A percentile compares a stretch with the other conserved stretches of the same genome.
Conservation (phyloP, 2,888 invertebrate species). For the Drosophila koepferae region DNA sequence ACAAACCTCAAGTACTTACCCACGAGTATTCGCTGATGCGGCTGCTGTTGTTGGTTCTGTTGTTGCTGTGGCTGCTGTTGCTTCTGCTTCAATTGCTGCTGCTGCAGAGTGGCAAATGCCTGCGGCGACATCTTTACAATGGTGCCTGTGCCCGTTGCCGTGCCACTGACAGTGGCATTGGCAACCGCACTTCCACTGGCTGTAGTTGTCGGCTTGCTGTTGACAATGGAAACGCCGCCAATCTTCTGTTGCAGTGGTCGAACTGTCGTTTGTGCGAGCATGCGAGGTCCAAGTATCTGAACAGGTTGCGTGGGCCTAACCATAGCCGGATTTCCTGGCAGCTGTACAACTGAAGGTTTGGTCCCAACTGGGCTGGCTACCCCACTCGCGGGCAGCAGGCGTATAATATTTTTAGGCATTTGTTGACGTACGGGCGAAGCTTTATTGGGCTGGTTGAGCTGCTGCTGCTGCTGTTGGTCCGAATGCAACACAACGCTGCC, state of each 20-base stretch:
- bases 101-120: constrained; percentile 82
- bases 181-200: constrained; percentile 28
- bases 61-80: constrained; percentile 40
- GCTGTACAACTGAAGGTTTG: constrained; percentile 41
- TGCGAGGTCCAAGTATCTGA: constrained; percentile 73
- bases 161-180: constrained; percentile 29
- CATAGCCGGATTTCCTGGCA: constrained; percentile 28
- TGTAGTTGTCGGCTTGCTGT: constrained; percentile 43
- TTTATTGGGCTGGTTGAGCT: constrained; percentile 32
- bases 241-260: constrained; percentile 71
- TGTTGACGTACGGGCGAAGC: constrained; percentile 45
- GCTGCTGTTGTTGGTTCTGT: constrained; percentile 62
- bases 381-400: constrained; percentile 62
- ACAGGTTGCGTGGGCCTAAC: constrained; percentile 38
- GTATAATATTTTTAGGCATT: constrained; percentile 76
- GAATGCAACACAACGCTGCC: constrained; percentile 50
- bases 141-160: constrained; percentile 69
- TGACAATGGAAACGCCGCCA: constrained; percentile 66
- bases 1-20: constrained; percentile 60
- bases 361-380: constrained; percentile 18
- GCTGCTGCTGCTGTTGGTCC: constrained; percentile 36
- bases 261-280: constrained; percentile 67
- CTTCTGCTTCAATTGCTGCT: constrained; percentile 82
- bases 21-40: constrained; percentile 77
- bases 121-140: constrained; percentile 83